These are phyloP conservation scores for Dipodomys merriami DNA, from an alignment of 2,113 vertebrate genomes.

Conservation along the genomic window DNA sequence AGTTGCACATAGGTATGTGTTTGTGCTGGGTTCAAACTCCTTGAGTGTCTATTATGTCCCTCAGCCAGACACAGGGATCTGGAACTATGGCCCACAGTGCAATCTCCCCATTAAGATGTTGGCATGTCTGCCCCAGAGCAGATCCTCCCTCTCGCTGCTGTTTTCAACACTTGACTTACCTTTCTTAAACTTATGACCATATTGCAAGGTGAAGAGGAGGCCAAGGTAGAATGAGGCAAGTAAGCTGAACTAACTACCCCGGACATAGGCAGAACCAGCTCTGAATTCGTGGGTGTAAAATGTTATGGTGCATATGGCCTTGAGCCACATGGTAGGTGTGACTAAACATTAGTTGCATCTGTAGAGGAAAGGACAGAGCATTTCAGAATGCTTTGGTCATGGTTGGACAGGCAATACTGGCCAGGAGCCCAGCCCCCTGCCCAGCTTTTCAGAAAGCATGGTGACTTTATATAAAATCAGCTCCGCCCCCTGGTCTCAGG, in stretches of 20 bases:
- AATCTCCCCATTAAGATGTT: not conserved
- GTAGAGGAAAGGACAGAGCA: not conserved
- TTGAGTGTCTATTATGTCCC: not conserved
- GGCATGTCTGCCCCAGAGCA: not conserved
- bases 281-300: not conserved
- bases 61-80: not conserved
- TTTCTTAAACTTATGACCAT: not conserved
- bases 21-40: not conserved
- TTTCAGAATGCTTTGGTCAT: not conserved
- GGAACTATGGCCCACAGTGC: not conserved
- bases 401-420: not conserved
- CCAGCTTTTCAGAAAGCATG: not conserved
- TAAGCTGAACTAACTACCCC: not conserved
- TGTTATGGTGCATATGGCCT: not conserved
- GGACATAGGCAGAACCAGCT: not conserved
- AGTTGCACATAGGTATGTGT: accelerated
- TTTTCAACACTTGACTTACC: not conserved
- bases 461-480: not conserved
- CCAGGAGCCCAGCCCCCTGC: accelerated
- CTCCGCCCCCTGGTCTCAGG: not conserved
- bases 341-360: not conserved
- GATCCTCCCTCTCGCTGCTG: accelerated
- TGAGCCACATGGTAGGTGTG: not conserved
- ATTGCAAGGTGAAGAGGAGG: not conserved
- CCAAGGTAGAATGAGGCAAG: not conserved